phyloP scores from a whole-genome alignment of 2,888 invertebrate species.

The Zaprionus bogoriensis region DNA sequence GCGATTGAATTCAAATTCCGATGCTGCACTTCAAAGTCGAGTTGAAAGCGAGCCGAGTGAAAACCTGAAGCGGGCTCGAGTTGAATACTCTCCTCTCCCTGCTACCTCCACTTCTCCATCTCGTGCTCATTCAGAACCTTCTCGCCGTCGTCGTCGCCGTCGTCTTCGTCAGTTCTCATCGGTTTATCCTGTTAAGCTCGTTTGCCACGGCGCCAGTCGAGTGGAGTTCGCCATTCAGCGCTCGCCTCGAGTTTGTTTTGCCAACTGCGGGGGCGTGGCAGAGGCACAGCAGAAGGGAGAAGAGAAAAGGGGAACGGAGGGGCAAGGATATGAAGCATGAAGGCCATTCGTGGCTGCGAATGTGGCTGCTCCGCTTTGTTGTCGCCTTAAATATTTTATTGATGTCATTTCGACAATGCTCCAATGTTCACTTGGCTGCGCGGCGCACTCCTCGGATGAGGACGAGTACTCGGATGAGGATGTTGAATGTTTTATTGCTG shows the following conservation, averaged over 20 bases:
- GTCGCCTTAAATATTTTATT: constrained; percentile 70
- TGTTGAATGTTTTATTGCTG: constrained; percentile 63
- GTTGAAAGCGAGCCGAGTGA: no score
- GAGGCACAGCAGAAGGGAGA: no score
- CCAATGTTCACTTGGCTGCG: constrained; percentile 54
- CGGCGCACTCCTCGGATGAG: constrained; percentile 33
- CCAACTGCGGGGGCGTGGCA: constrained; percentile 22
- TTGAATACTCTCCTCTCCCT: constrained; percentile 1
- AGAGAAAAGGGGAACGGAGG: no score
- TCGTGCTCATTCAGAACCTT: neutral
- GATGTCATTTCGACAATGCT: constrained; percentile 72
- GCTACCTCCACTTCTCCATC: neutral
- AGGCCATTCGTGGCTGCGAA: constrained; percentile 42
- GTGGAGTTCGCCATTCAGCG: constrained; percentile 40
- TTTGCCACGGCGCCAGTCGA: constrained; percentile 59
- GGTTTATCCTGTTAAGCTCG: constrained; percentile 67
- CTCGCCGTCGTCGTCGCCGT: no score
- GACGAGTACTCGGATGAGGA: no score
- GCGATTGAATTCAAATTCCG: constrained; percentile 71
- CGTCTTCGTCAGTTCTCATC: constrained; percentile 37
- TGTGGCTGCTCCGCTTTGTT: constrained; percentile 45
- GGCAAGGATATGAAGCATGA: constrained; percentile 42
- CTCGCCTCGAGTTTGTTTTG: constrained; percentile 41
- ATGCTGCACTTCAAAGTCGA: constrained; percentile 65
- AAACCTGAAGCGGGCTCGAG: no score